Base-by-base conservation (phyloP, 2,888 invertebrate species). In the Pogonocherus hispidulus region DNA sequence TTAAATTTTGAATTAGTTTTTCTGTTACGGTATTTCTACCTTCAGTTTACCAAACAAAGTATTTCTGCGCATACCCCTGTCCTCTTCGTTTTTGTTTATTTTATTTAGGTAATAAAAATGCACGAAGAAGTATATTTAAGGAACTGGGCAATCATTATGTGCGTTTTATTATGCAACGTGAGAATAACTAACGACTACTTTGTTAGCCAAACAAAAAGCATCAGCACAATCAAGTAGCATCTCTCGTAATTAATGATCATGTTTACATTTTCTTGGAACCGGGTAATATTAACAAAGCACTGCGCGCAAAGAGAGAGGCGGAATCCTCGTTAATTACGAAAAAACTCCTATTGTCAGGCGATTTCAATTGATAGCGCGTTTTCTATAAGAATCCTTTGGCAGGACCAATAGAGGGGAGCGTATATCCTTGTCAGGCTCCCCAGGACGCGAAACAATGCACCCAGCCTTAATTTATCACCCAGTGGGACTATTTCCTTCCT, bases 401-500 rank as follows among this genome's bases (percentile, higher is more conserved):
- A 79, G 78, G 78, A 78, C 78, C 77, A 70, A 77, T 76, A 76
- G 76, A 74, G 78, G 81, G 79, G 79, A 77, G 82, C 82, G 82
- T 84, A 83, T 84, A 84, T 84, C 84, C 82, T 82, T 84, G 84
- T 84, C 84, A 84, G 80, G 71, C 82, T 76, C 80, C 82, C 82
- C 80, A 76, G 77, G 82, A 81, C 76, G 81, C 83, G 83, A 84
- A 84, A 84, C 84, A 84, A 84, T 84, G 82, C 81, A 76, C 78
- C 80, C 79, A 78, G 80, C 83, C 82, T 82, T 84, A 84, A 84
- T 84, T 84, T 84, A 84, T 84, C 84, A 84, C 84, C 79, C 84
- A 79, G 80, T 82, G 82, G 84, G 84, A 84, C 82, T 79, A 81
- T 83, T 83, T 83, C 81, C 83, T 83, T 81, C 81, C 83, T 81